Percentiles rank a stretch among this genome's conserved stretches.
Conservation (phyloP, 2,113 vertebrate species). For the Tupaia chinensis region DNA sequence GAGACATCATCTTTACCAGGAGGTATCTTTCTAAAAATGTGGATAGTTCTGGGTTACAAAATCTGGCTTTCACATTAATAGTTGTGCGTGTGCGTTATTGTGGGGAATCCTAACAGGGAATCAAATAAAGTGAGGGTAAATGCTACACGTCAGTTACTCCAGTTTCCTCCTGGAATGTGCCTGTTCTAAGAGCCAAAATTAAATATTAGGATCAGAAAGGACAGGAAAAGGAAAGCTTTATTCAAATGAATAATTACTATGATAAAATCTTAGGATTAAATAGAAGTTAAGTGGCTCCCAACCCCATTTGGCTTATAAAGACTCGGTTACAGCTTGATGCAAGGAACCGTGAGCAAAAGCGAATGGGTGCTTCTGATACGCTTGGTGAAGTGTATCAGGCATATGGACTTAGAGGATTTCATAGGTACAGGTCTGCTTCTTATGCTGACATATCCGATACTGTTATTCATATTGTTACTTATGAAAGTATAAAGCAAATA, state of each 20-base stretch:
- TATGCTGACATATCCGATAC: too few species aligned
- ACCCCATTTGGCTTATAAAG: too few species aligned
- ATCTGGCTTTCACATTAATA: slow-evolving; percentile 29
- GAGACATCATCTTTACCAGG: not conserved
- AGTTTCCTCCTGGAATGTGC: not conserved
- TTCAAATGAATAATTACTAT: slow-evolving; percentile 3
- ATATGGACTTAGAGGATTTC: too few species aligned
- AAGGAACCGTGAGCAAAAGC: too few species aligned
- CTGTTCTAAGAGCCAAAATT: slow-evolving; percentile 9
- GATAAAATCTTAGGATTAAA: not conserved
- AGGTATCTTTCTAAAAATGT: slow-evolving; percentile 21
- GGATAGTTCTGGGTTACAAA: slow-evolving; percentile 11
- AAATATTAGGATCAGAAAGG: slow-evolving; percentile 16
- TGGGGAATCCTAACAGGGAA: not conserved
- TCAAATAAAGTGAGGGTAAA: not conserved
- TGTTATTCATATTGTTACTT: too few species aligned
- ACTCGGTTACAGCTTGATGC: too few species aligned
- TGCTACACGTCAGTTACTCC: not conserved
- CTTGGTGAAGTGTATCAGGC: too few species aligned
- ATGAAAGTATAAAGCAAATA: too few species aligned
- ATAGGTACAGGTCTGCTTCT: too few species aligned
- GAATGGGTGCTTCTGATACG: too few species aligned
- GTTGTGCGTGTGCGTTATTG: not conserved
- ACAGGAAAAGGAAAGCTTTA: not conserved
- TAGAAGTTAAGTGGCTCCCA: not conserved